Evolutionary conservation across 1,140 invertebrate species (phyloP), one percentile per base, ranked within the genome.

Genomic region (Bursaphelenchus mucronatus): DNA sequence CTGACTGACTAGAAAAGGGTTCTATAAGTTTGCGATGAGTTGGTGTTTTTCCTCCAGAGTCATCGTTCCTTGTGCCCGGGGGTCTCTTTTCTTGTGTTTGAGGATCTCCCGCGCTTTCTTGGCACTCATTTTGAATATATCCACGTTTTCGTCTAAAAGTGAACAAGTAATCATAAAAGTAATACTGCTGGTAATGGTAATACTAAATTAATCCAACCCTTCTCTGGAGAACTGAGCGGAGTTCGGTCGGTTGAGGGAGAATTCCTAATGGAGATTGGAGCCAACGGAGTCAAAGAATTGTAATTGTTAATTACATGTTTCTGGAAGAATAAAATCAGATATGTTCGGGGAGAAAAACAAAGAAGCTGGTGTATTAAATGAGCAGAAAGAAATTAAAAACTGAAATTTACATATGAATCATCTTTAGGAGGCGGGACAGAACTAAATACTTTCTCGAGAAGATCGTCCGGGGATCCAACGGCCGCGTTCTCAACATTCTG

Each of bases 71-170:
- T 66, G 50, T 58, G 51, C 15, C 19, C 71, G 68, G 2, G 70
- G 57, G 56, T 79, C 73, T 30, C 62, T 53, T 41, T 77, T 76
- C 41, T 67, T 53, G 19, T 55, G 50, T 15, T 55, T 54, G 49
- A 78, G 63, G 13, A 41, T 52, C 57, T 67, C 72, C 13, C 71
- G 72, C 11, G 77, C 77, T 63, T 79, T 79, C 45, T 75, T 70
- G 19, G 77, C 77, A 56, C 68, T 81, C 64, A 79, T 51, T 43
- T 67, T 66, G 57, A 78, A 78, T 61, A 78, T 78, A 50, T 71
- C 67, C 15, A 17, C 19, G 67, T 76, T 70, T 62, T 69, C 68
- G 64, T 61, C 50, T 61, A 68, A 41, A 71, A 76, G 30, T 44
- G 43, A 43, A 43, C 44, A 41, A 58, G 70, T 11, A 15, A 17